Evolutionary conservation across 2,113 vertebrate species (phyloP).

Genomic region (Halcyon senegalensis): DNA sequence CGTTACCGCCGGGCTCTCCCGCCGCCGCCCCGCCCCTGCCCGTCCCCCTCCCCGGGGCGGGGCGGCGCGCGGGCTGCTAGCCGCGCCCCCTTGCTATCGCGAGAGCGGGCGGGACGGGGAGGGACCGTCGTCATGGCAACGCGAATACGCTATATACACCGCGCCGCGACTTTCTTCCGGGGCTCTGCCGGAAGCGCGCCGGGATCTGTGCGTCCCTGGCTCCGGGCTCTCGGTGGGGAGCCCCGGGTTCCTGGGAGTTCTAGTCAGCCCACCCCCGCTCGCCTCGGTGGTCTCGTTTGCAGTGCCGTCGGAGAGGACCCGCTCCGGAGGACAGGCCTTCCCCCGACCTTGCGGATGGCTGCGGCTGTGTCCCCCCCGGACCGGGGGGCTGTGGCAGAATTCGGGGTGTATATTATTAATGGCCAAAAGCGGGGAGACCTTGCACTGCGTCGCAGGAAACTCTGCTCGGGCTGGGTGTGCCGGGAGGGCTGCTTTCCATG

Average conservation of each 20-base stretch:
- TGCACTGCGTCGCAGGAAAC: background rate
- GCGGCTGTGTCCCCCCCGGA: background rate
- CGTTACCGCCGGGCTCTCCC: background rate
- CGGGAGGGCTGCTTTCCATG: background rate
- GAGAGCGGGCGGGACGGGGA: background rate
- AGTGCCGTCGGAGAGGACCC: no score
- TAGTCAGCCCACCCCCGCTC: no score
- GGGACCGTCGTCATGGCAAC: background rate
- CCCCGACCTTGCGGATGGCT: no score
- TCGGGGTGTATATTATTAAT: background rate
- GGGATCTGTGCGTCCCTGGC: background rate
- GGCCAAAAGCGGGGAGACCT: background rate
- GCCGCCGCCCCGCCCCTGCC: no score
- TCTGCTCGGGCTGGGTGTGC: no score
- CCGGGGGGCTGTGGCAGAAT: background rate
- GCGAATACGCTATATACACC: no score
- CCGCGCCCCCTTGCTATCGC: background rate
- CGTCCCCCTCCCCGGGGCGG: background rate
- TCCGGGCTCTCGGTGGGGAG: no score
- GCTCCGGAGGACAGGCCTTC: background rate
- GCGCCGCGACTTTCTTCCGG: no score
- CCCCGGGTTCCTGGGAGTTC: no score
- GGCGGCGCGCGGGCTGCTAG: background rate
- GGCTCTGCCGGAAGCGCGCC: background rate
- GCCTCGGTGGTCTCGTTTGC: background rate